Evolutionary conservation across 1,140 invertebrate genomes (phyloP).

Genomic region (Contarinia nasturtii): DNA sequence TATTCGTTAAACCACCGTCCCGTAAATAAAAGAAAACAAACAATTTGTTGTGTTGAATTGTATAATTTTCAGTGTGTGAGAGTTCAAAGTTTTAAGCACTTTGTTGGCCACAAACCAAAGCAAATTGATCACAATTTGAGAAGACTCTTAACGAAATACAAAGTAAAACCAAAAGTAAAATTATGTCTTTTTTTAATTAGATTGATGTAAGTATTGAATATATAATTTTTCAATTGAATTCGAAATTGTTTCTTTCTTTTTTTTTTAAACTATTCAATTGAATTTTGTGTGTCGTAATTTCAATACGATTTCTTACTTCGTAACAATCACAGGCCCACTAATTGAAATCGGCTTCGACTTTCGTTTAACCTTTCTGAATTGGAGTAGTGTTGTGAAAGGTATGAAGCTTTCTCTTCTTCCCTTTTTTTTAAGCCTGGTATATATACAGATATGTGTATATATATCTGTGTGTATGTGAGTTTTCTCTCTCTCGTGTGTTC

Average conservation of each 20-base stretch:
- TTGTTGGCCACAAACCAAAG: not conserved
- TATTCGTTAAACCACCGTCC: conserved; percentile 3
- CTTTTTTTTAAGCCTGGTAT: not conserved
- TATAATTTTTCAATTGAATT: no score
- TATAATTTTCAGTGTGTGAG: not conserved
- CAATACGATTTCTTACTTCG: no score
- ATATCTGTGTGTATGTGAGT: not conserved
- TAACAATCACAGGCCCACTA: no score
- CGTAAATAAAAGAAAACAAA: not conserved
- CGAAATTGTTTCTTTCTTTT: no score
- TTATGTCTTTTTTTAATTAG: no score
- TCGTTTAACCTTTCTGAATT: not conserved
- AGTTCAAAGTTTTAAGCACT: not conserved
- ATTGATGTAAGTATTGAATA: no score
- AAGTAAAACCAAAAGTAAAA: not conserved
- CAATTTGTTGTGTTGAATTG: not conserved
- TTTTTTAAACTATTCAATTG: no score
- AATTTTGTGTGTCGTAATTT: no score
- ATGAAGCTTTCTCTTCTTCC: not conserved
- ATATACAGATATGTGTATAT: not conserved
- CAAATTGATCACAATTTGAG: not conserved
- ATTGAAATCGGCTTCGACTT: no score
- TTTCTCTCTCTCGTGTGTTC: not conserved
- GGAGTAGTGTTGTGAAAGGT: not conserved
- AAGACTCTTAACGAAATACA: not conserved